Base-by-base conservation (phyloP, 2,797 vertebrate species). In the Gymnodraco acuticeps region DNA sequence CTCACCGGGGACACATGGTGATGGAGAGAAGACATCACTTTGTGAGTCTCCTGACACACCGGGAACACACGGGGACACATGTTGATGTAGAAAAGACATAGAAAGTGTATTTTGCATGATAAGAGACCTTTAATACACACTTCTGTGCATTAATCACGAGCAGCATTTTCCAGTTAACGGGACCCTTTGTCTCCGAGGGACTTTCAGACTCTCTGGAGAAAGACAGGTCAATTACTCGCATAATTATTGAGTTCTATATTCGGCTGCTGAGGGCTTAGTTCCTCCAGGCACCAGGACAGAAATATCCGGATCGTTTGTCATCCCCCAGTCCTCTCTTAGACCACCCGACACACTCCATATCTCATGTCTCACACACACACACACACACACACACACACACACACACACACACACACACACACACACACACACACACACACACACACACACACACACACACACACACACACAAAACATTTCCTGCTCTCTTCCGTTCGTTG, bases 281-380 rank as follows among this genome's bases (percentile, higher is more conserved):
- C 56, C 84, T 93, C 90, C 91, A n/a, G 31, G 50, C 70, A 63
- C 0, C 20, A 68, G 86, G 82, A 90, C 82, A 51, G 83, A 93
- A 93, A 93, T 92, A 93, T 87, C 89, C 84, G 65, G 66, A 86
- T 89, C 87, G 38, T 94, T 93, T 92, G 91, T 93, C 91, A 90
- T 74, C 50, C 38, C 27, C 48, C 67, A 53, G 1, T 77, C 69
- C 85, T 75, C 67, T 64, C 54, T 76, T 75, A 70, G 71, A 23
- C 23, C 23, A 47, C 84, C 69, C 3, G 27, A 27, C 27, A 27
- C 27, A 27, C 27, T 27, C 27, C 27, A 27, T 27, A 27, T 27
- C 27, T 27, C 27, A 87, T 82, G 85, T 89, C 84, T 75, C 70
- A 83, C 75, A 27, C 59, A 74, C 75, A 60, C 82, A 62, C 33